phyloP scores from a whole-genome alignment of 2,888 invertebrate genomes.

The Pollenia labialis region DNA sequence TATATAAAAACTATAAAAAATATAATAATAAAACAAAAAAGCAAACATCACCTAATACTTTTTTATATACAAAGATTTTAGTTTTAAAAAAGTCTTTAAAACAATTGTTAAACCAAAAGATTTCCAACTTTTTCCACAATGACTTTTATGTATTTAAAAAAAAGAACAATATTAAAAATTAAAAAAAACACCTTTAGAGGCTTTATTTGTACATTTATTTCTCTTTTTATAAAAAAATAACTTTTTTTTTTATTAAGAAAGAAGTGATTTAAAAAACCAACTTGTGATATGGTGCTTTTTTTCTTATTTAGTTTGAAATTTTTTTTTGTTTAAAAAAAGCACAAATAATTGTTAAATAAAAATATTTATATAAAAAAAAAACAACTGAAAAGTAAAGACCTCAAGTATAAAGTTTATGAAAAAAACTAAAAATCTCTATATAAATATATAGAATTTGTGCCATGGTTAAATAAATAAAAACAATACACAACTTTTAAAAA shows the following conservation, averaged over 20 bases:
- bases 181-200: no score
- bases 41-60: not conserved
- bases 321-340: constrained; percentile 41
- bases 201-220: not conserved
- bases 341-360: constrained; percentile 46
- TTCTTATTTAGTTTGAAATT: constrained; percentile 19
- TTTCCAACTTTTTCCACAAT: no score
- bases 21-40: constrained; percentile 1
- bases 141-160: no score
- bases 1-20: not conserved
- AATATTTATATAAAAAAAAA: not conserved
- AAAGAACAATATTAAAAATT: no score
- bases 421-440: constrained; percentile 32
- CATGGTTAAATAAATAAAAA: constrained; percentile 37
- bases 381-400: constrained; percentile 46
- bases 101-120: constrained; percentile 7
- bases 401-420: constrained; percentile 44
- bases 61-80: not conserved
- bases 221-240: not conserved
- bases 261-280: constrained; percentile 7
- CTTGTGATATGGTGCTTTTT: constrained; percentile 61
- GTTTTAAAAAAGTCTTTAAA: not conserved
- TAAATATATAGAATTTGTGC: constrained; percentile 51
- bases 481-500: constrained; percentile 45
- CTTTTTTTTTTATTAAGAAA: constrained; percentile 3